Conservation (phyloP, 2,113 vertebrate species). For the Hyperoodon ampullatus region DNA sequence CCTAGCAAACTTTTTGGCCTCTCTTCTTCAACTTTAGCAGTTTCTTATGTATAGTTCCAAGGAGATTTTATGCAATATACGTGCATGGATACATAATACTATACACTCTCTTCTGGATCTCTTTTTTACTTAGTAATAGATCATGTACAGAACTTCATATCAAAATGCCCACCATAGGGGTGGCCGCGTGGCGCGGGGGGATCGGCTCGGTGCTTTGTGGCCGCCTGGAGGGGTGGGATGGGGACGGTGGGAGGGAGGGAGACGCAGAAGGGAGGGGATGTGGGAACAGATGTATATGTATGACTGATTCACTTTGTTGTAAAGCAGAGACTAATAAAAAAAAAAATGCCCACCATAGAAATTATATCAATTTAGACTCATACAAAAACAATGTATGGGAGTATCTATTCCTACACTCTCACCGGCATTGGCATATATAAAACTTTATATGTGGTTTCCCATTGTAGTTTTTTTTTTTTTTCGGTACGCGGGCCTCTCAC, state of each 20-base stretch:
- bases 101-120: not conserved
- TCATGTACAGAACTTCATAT: not conserved
- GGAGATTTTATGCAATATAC: not conserved
- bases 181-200: too few relatives aligned
- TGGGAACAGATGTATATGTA: too few relatives aligned
- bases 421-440: not conserved
- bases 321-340: too few relatives aligned
- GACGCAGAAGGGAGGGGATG: too few relatives aligned
- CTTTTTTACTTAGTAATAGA: not conserved
- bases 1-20: not conserved
- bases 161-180: not conserved
- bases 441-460: not conserved
- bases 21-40: not conserved
- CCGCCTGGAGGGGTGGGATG: too few relatives aligned
- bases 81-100: not conserved
- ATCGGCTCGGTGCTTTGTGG: too few relatives aligned
- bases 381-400: not conserved
- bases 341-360: not conserved
- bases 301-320: too few relatives aligned
- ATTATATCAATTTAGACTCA: conserved; percentile 10
- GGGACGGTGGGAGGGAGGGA: too few relatives aligned
- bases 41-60: not conserved
- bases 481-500: too few relatives aligned
- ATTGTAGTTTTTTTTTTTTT: not conserved
- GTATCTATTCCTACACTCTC: not conserved